Conservation (phyloP, 2,888 invertebrate genomes). For the Paralinhomoeus sp. region DNA sequence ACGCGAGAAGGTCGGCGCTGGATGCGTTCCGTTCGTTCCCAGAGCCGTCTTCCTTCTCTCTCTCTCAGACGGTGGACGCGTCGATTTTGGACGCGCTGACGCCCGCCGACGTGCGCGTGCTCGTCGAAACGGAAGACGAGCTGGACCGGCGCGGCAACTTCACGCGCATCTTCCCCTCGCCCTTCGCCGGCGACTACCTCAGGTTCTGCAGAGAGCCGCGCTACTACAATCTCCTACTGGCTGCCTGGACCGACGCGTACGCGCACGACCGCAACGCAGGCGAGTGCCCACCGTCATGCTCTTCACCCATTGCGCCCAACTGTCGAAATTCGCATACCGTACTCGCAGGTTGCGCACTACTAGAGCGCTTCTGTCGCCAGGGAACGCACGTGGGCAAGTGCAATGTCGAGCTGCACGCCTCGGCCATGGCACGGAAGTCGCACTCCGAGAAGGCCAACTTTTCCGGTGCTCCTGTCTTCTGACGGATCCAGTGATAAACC, state of each 20-base stretch:
- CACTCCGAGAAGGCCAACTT: too few species aligned
- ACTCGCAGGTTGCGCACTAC: too few species aligned
- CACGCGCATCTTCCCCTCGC: slow-evolving; percentile 30
- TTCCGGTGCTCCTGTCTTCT: too few species aligned
- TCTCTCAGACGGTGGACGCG: background rate
- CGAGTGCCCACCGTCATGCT: too few species aligned
- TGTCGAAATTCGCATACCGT: too few species aligned
- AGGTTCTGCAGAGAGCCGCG: slow-evolving; percentile 27
- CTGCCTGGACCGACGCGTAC: slow-evolving; percentile 26
- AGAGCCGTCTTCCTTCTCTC: too few species aligned
- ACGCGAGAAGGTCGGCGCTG: background rate
- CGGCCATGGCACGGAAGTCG: too few species aligned
- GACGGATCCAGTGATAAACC: too few species aligned
- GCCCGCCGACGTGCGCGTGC: slow-evolving; percentile 26
- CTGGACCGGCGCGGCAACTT: slow-evolving; percentile 29
- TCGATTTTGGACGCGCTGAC: slow-evolving; percentile 22
- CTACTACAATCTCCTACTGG: slow-evolving; percentile 28
- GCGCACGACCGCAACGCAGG: slow-evolving; percentile 25
- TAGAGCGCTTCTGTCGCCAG: too few species aligned
- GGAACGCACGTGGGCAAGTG: too few species aligned
- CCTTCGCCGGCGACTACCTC: slow-evolving; percentile 24
- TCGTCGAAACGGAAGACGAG: slow-evolving; percentile 31
- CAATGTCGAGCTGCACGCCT: too few species aligned
- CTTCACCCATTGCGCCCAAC: too few species aligned
- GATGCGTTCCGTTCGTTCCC: background rate